Evolutionary conservation across 2,888 invertebrate genomes (phyloP).

Genomic region (Drosophila stalkeri): DNA sequence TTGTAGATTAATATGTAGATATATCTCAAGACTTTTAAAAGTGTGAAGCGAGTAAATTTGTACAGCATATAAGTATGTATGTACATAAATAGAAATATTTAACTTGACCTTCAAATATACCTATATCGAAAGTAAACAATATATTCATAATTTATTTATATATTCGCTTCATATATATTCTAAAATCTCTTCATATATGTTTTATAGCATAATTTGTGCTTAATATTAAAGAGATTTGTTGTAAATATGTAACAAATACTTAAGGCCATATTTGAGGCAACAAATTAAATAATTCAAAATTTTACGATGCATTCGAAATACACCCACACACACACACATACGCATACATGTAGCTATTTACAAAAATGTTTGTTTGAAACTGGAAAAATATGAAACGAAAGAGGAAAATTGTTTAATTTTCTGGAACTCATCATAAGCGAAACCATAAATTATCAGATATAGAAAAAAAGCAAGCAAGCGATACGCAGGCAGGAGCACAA

Average conservation of each 20-base stretch:
- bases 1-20: not conserved
- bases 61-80: not conserved
- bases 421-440: slow-evolving; percentile 84
- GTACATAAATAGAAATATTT: not conserved
- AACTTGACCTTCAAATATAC: not conserved
- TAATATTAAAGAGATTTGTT: slow-evolving; percentile 24
- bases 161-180: not conserved
- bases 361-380: slow-evolving; percentile 44
- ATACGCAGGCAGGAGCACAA: slow-evolving; percentile 17
- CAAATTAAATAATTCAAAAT: slow-evolving; percentile 54
- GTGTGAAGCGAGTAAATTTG: not conserved
- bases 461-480: slow-evolving; percentile 38
- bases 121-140: not conserved
- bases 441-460: slow-evolving; percentile 80
- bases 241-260: slow-evolving; percentile 42
- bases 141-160: not conserved
- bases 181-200: not conserved
- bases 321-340: slow-evolving; percentile 13
- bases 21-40: not conserved
- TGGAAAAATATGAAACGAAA: slow-evolving; percentile 32
- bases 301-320: slow-evolving; percentile 33
- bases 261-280: slow-evolving; percentile 36
- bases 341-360: slow-evolving; percentile 38
- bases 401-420: slow-evolving; percentile 81
- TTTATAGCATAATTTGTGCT: slow-evolving; percentile 20